Percentiles rank a stretch among this genome's conserved stretches.
Conservation (phyloP, 2,888 invertebrate genomes). For the Eupithecia dodoneata region DNA sequence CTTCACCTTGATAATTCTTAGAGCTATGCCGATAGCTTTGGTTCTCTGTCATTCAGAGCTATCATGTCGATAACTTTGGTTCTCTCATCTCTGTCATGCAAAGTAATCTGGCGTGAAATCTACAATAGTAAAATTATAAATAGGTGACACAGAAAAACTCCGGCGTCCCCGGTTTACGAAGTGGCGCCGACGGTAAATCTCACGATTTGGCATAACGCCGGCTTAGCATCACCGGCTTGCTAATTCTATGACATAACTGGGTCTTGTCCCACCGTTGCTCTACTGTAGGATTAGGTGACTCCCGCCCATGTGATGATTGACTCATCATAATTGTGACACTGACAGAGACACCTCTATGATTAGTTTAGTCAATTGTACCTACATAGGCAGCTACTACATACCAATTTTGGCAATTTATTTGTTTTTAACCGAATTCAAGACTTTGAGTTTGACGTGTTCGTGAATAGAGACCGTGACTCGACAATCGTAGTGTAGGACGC, state of each 20-base stretch:
- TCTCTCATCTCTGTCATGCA: background rate
- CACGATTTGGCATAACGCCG: constrained; percentile 74
- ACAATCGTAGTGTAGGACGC: too few species aligned
- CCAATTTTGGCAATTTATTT: too few species aligned
- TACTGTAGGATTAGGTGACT: background rate
- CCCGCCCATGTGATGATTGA: background rate
- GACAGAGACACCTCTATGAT: background rate
- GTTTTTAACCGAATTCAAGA: too few species aligned
- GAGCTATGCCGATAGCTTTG: too few species aligned
- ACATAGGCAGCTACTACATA: too few species aligned
- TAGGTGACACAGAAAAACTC: constrained; percentile 64
- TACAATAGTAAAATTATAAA: constrained; percentile 47
- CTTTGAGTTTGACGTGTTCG: too few species aligned
- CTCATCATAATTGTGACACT: background rate
- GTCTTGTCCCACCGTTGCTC: constrained; percentile 17
- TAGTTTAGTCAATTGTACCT: background rate
- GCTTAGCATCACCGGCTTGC: constrained; percentile 52
- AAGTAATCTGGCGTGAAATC: background rate
- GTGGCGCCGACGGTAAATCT: constrained; percentile 77
- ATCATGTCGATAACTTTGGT: too few species aligned
- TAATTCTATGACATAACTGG: constrained; percentile 35
- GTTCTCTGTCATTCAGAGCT: too few species aligned
- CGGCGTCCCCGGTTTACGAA: constrained; percentile 60
- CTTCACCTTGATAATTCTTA: too few species aligned
- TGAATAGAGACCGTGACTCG: too few species aligned